phyloP scores from a whole-genome alignment of 2,888 invertebrate species.

The Oxytorus armatus region DNA sequence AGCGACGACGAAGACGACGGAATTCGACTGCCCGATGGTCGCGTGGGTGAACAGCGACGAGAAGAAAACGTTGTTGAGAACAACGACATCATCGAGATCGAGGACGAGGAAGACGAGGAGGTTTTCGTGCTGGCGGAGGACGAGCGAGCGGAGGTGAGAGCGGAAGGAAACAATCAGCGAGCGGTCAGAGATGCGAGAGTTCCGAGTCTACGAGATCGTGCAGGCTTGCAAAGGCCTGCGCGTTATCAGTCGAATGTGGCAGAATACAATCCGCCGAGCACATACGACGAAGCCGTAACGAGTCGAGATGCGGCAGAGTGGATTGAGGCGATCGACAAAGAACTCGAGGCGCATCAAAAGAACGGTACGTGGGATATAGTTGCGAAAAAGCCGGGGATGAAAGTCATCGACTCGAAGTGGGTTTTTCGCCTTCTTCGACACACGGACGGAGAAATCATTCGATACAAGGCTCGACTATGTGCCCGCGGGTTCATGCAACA shows the following conservation, averaged over 20 bases:
- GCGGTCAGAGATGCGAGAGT: conserved; percentile 4
- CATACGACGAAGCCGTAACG: conserved; percentile 20
- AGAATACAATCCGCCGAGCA: not conserved
- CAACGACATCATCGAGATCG: conserved; percentile 19
- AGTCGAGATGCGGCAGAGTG: not conserved
- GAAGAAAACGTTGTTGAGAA: conserved; percentile 3
- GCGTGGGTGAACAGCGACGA: conserved; percentile 1
- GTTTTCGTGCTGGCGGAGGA: conserved; percentile 21
- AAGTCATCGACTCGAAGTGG: not conserved
- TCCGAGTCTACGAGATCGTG: conserved; percentile 27
- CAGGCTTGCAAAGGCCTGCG: not conserved
- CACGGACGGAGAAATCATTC: not conserved
- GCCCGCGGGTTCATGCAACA: conserved; percentile 26
- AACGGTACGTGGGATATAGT: conserved; percentile 18
- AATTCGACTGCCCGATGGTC: conserved; percentile 22
- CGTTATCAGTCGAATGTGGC: conserved; percentile 1
- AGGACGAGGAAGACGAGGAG: conserved; percentile 18
- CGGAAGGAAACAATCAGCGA: conserved; percentile 21
- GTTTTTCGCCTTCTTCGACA: not conserved
- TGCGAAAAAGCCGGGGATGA: not conserved
- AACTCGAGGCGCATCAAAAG: not conserved
- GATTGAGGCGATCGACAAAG: conserved; percentile 8
- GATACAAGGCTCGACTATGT: conserved; percentile 28
- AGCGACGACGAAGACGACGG: not conserved
- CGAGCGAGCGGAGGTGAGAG: conserved; percentile 29